Base-by-base conservation (phyloP, 1,140 invertebrate species). In the Penaeus indicus region DNA sequence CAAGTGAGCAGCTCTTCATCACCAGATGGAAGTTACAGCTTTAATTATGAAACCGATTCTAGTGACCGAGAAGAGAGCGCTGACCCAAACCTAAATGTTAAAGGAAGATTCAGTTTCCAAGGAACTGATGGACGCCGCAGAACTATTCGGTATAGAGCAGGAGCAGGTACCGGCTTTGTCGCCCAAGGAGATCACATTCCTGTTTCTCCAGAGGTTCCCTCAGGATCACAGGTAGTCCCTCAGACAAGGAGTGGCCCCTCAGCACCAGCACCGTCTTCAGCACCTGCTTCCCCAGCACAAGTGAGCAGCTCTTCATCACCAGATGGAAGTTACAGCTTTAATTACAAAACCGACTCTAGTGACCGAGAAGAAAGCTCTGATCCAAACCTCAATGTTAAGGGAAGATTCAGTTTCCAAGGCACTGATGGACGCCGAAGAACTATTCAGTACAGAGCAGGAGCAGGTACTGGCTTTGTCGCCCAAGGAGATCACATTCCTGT, bases 271-370 rank as follows among this genome's bases (percentile, higher is more conserved):
- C n/a, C n/a, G n/a, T n/a, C n/a, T n/a, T n/a, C n/a, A n/a, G n/a
- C n/a, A n/a, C n/a, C n/a, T 3, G 18, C 61, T 13, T 25, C 25
- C 16, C 16, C 25, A 11, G 38, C 69, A 11, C 25, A 75, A 27
- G 25, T 54, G 47, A 54, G 13, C 8, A 54, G 47, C 47, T 54
- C 47, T 54, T 38, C 42, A 64, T 69, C 67, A 38, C 38, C 69
- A 13, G 90, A 89, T 86, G 88, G 61, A 32, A 75, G 63, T 25
- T 90, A 89, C 54, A 54, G 60, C 11, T 89, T 85, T 64, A 67
- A 54, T 22, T 90, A 89, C 60, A 54, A 89, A 16, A 87, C 90
- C 19, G 91, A 91, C 63, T 90, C 87, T 22, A 90, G 91, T 64
- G 69, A 69, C 19, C 54, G 91, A 27, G 61, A 87, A 64, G 75